These are phyloP conservation scores for Lophotis ruficrista DNA, from an alignment of 2,113 vertebrate species.

Conservation along the genomic window DNA sequence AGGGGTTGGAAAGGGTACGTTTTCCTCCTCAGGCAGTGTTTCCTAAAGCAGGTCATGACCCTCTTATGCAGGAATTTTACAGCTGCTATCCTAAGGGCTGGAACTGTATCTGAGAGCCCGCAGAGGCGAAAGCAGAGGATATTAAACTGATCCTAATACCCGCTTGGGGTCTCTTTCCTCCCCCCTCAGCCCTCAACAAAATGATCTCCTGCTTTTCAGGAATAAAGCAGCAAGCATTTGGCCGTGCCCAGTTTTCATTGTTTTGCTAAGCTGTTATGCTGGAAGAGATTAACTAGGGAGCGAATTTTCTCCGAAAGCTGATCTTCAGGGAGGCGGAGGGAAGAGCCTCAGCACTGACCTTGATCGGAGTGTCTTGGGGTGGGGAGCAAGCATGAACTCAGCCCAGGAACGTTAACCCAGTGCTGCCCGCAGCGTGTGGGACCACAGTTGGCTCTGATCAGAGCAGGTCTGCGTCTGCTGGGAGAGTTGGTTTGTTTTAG, in stretches of 20 bases:
- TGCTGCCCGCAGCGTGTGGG: not conserved
- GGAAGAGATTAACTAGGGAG: slow-evolving; percentile 44
- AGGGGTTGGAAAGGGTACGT: slow-evolving; percentile 19
- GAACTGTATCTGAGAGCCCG: not conserved
- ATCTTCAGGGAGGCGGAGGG: not conserved
- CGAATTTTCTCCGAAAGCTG: slow-evolving; percentile 32
- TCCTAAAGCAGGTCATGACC: slow-evolving; percentile 55
- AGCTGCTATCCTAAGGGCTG: slow-evolving; percentile 25
- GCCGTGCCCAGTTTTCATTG: not conserved
- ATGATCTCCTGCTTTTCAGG: slow-evolving; percentile 51
- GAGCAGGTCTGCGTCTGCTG: not conserved
- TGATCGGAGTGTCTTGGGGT: not conserved
- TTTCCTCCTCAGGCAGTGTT: slow-evolving; percentile 25
- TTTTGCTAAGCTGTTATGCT: slow-evolving; percentile 21
- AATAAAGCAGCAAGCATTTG: slow-evolving; percentile 16
- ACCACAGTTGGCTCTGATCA: rapidly evolving
- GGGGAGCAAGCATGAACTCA: not conserved
- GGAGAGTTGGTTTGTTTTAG: not conserved
- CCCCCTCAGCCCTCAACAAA: not conserved
- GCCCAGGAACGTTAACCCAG: not conserved
- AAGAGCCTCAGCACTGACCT: not conserved
- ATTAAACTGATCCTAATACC: not conserved
- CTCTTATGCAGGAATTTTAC: slow-evolving; percentile 50
- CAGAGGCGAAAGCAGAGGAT: not conserved
- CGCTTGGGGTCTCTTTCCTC: not conserved